Evolutionary conservation across 1,140 invertebrate genomes (phyloP).

Genomic region (Brachionus calyciflorus): DNA sequence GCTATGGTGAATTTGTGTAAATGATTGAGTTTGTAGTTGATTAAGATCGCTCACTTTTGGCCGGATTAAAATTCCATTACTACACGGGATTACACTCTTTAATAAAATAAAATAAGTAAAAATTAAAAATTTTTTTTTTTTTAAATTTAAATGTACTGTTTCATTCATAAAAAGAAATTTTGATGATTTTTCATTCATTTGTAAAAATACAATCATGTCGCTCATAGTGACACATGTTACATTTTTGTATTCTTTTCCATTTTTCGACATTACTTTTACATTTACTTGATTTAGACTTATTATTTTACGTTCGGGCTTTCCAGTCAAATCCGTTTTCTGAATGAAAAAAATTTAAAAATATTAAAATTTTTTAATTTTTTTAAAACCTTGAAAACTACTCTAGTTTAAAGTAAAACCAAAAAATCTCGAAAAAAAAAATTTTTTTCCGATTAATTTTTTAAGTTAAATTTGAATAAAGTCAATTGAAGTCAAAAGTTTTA

Average conservation of each 20-base stretch:
- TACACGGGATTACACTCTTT: slow-evolving; percentile 27
- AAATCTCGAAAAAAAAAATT: no score
- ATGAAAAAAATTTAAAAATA: not conserved
- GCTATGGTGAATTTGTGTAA: not conserved
- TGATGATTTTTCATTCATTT: slow-evolving; percentile 31
- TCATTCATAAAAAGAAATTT: slow-evolving; percentile 41
- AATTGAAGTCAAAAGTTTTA: no score
- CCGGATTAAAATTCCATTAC: not conserved
- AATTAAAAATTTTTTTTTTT: not conserved
- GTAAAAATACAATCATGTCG: slow-evolving; percentile 44
- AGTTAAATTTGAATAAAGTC: no score
- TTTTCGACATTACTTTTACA: slow-evolving; percentile 42
- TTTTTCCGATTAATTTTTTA: no score
- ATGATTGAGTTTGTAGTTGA: slow-evolving; percentile 22
- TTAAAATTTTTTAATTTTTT: not conserved
- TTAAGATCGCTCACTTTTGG: slow-evolving; percentile 3
- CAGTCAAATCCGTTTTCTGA: slow-evolving; percentile 14
- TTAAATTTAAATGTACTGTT: not conserved
- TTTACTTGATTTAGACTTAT: slow-evolving; percentile 14
- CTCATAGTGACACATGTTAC: slow-evolving; percentile 38
- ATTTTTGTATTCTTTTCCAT: slow-evolving; percentile 44
- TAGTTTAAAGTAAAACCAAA: no score
- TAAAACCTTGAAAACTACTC: no score
- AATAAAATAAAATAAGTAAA: not conserved
- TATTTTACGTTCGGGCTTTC: slow-evolving; percentile 24